phyloP scores from a whole-genome alignment of 2,888 invertebrate genomes.

The Therioaphis trifolii region DNA sequence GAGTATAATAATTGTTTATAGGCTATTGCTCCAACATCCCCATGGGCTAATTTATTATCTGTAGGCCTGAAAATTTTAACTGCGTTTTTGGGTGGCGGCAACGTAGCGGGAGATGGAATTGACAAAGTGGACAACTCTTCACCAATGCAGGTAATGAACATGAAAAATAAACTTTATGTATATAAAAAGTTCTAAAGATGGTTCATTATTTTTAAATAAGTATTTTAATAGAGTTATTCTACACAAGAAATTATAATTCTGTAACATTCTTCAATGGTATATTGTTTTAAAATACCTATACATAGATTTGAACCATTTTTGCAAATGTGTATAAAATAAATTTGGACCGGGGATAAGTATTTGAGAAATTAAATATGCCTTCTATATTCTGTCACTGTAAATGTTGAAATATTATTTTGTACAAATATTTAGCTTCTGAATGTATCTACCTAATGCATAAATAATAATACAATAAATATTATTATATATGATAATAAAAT shows the following conservation, averaged over 20 bases:
- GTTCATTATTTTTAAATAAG: slow-evolving; percentile 16
- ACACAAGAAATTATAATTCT: background rate
- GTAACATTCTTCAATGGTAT: background rate
- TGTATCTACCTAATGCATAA: slow-evolving; percentile 3
- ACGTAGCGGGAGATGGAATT: slow-evolving; percentile 89
- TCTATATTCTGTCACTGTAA: slow-evolving; percentile 57
- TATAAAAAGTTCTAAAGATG: slow-evolving; percentile 20
- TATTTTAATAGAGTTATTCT: background rate
- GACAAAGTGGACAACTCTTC: slow-evolving; percentile 81
- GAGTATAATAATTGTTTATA: slow-evolving; percentile 24
- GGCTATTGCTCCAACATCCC: slow-evolving; percentile 71
- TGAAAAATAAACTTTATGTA: slow-evolving; percentile 4
- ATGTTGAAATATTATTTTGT: slow-evolving; percentile 44
- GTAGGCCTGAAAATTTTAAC: slow-evolving; percentile 88
- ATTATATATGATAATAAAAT: no score
- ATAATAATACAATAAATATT: no score
- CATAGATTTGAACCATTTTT: slow-evolving; percentile 18
- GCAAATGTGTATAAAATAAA: slow-evolving; percentile 34
- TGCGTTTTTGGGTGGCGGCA: slow-evolving; percentile 81
- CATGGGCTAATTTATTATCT: slow-evolving; percentile 88
- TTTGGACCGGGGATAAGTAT: slow-evolving; percentile 50
- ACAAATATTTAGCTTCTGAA: slow-evolving; percentile 40
- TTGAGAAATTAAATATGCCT: slow-evolving; percentile 38
- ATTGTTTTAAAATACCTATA: background rate
- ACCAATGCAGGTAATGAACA: slow-evolving; percentile 76